Evolutionary conservation across 2,113 vertebrate species (phyloP).

Genomic region (Amblyornis subalaris): DNA sequence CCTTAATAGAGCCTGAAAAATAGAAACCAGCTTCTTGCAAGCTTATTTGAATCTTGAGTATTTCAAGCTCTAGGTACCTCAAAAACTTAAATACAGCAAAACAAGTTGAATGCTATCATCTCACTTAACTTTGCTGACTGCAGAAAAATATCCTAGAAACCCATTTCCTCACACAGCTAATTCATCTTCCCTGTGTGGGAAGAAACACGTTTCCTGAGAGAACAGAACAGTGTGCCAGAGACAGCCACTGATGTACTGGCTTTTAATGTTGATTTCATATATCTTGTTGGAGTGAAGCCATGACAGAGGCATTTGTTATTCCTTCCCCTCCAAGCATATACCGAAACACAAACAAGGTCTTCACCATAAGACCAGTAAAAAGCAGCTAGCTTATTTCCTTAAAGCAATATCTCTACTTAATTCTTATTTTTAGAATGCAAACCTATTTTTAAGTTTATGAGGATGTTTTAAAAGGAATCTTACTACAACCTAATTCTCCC

Average conservation of each 20-base stretch:
- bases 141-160: conserved; percentile 14
- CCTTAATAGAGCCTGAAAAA: neutral
- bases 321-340: neutral
- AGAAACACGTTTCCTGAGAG: neutral
- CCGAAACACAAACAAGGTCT: neutral
- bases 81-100: neutral
- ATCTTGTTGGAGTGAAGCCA: neutral
- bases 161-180: neutral
- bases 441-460: neutral
- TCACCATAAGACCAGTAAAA: neutral
- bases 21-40: neutral
- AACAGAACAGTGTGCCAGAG: neutral
- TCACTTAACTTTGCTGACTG: neutral
- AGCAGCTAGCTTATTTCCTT: neutral
- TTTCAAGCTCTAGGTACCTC: neutral
- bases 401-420: neutral
- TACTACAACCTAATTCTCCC: neutral
- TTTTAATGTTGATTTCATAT: neutral
- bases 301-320: neutral
- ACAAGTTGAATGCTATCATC: neutral
- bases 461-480: neutral
- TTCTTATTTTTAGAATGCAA: neutral
- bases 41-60: neutral
- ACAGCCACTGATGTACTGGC: neutral
- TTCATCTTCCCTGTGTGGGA: neutral